Base-by-base conservation (phyloP, 2,888 invertebrate species). In the Schizaphis graminum region DNA sequence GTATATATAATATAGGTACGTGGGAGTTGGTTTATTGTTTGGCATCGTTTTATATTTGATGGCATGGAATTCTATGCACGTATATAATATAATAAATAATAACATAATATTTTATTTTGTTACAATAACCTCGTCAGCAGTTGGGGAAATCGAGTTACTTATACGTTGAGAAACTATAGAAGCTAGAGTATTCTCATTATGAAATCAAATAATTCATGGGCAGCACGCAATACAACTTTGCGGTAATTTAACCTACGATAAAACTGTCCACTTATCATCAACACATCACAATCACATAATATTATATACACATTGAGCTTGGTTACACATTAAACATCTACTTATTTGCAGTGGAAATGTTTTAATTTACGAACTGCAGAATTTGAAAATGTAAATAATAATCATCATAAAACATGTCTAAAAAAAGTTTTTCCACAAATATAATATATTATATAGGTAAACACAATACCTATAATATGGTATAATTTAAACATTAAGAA, bases 181-280 rank as follows among this genome's bases (percentile, higher is more conserved):
- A 61, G 21, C 26, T 56, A 13, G 28, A 44, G 5, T 61, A 41
- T 56, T 56, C n/a, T 91, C 21, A 53, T 84, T 41, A 53, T 28
- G n/a, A 90, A 90, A 91, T 91, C 26, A 91, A 84, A 84, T 84
- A 67, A 49, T 77, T 21, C 3, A 67, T 0, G 21, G 35, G 8
- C 35, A 35, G 77, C 47, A 67, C n/a, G n/a, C 21, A 53, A 49
- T 77, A 49, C 1, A 77, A 77, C 77, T 89, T 49, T 10, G 10
- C 13, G 24, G 41, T 84, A 84, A 91, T 91, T 91, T 84, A 53
- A 84, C 35, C 1, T 8, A 35, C 44, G 53, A 84, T 21, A 77
- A 84, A 84, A 84, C 41, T 77, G 91, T 91, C 35, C 49, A 91
- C 91, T 84, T 84, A 84, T 84, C 84, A 84, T 41, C 28, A 47